A percentile compares a stretch with the other conserved stretches of the same genome.
Evolutionary conservation across 2,113 vertebrate genomes (phyloP).

Genomic region (Catagonus wagneri): DNA sequence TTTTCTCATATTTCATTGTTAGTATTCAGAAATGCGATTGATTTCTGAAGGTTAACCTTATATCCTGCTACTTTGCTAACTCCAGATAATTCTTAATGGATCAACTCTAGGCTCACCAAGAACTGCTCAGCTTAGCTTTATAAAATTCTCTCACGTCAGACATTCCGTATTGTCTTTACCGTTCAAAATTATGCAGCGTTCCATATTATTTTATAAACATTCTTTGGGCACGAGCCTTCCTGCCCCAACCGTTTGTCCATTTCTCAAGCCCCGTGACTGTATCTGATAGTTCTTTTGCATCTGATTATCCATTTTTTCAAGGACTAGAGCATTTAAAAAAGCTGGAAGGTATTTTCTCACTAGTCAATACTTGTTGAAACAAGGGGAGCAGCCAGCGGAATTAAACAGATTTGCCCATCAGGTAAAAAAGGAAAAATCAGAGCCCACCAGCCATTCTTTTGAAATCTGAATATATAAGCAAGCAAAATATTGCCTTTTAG

Average conservation of each 20-base stretch:
- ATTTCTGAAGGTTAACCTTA: too few species aligned
- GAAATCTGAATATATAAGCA: constrained; percentile 36
- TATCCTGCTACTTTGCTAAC: too few species aligned
- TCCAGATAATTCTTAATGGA: neutral
- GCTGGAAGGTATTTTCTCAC: constrained; percentile 35
- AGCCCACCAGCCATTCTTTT: constrained; percentile 31
- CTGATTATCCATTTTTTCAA: constrained; percentile 55
- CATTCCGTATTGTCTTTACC: neutral
- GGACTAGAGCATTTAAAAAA: neutral
- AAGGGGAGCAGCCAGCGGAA: constrained; percentile 51
- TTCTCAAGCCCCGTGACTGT: neutral
- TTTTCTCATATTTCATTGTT: too few species aligned
- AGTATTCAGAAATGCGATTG: too few species aligned
- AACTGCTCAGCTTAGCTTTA: neutral
- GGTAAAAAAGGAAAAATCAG: constrained; percentile 40
- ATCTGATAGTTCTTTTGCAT: constrained; percentile 28
- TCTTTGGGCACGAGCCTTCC: neutral
- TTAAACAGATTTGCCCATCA: constrained; percentile 52
- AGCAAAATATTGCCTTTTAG: constrained; percentile 43
- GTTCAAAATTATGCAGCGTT: too few species aligned
- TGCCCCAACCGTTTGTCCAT: neutral
- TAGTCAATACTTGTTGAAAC: constrained; percentile 53
- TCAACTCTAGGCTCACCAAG: neutral
- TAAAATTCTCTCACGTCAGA: neutral
- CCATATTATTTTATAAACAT: neutral